Conservation (phyloP, 2,797 vertebrate species). For the Gymnoscopelus braueri region DNA sequence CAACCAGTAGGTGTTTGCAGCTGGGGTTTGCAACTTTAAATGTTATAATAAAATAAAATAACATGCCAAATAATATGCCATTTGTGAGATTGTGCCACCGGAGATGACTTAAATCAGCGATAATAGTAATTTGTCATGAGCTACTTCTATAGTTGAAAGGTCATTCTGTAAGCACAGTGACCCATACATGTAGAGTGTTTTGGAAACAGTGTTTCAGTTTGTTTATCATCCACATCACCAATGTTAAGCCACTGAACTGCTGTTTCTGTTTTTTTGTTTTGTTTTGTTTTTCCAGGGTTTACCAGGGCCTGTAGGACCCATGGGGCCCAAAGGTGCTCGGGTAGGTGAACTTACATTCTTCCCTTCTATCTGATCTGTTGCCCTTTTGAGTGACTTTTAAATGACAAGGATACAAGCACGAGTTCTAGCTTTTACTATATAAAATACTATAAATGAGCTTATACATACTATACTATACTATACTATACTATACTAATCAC, state of each 20-base stretch:
- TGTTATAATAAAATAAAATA: too few relatives aligned
- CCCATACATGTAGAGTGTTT: constrained; percentile 15
- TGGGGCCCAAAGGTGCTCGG: constrained; percentile 78
- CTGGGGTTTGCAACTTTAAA: too few relatives aligned
- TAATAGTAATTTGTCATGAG: too few relatives aligned
- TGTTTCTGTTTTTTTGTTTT: constrained; percentile 22
- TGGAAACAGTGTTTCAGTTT: constrained; percentile 12
- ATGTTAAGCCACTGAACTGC: constrained; percentile 33
- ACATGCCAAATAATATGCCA: too few relatives aligned
- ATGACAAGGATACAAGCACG: too few relatives aligned
- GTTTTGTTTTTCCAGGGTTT: constrained; percentile 69
- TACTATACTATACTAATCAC: too few relatives aligned
- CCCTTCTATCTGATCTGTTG: constrained; percentile 9
- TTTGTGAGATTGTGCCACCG: too few relatives aligned
- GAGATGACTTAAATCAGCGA: too few relatives aligned
- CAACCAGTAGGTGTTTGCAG: too few relatives aligned
- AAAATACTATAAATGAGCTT: too few relatives aligned
- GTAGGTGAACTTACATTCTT: constrained; percentile 56
- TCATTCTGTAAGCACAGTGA: background rate
- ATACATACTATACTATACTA: too few relatives aligned
- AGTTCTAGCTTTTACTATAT: too few relatives aligned
- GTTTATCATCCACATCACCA: background rate
- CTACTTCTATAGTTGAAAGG: background rate
- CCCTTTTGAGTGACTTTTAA: background rate
- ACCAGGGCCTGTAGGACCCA: constrained; percentile 78